These are phyloP conservation scores for Strix aluco DNA, from an alignment of 2,113 vertebrate species.

Conservation along the genomic window DNA sequence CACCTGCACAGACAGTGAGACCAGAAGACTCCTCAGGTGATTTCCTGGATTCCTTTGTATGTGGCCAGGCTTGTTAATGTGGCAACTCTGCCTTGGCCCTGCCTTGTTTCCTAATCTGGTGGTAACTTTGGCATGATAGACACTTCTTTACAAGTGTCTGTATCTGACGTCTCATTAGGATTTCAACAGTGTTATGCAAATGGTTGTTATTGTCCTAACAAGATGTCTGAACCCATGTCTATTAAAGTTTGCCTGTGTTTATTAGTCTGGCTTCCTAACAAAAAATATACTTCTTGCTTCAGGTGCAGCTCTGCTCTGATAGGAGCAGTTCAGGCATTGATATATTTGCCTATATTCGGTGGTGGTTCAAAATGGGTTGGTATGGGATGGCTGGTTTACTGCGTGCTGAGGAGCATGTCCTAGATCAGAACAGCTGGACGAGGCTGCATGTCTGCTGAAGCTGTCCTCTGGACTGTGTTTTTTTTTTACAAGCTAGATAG, in stretches of 20 bases:
- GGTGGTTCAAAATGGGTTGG: background rate
- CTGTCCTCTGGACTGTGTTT: background rate
- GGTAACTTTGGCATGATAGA: background rate
- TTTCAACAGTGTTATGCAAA: background rate
- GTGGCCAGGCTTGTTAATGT: background rate
- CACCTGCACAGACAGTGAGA: background rate
- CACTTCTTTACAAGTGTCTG: background rate
- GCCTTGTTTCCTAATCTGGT: background rate
- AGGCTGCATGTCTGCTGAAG: background rate
- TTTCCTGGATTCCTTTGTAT: background rate
- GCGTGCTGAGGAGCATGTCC: background rate
- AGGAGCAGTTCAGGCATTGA: background rate
- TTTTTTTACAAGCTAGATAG: background rate
- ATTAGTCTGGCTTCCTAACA: no score
- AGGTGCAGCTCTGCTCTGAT: background rate
- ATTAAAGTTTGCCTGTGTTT: background rate
- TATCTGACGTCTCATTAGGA: background rate
- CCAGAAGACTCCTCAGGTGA: background rate
- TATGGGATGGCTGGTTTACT: background rate
- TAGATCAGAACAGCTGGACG: background rate
- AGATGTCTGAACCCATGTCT: background rate
- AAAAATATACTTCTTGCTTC: background rate
- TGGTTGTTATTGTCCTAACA: background rate
- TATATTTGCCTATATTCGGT: accelerated
- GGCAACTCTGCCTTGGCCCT: background rate